Conservation (phyloP, 1,140 invertebrate genomes). For the Geopemphigus sp. region DNA sequence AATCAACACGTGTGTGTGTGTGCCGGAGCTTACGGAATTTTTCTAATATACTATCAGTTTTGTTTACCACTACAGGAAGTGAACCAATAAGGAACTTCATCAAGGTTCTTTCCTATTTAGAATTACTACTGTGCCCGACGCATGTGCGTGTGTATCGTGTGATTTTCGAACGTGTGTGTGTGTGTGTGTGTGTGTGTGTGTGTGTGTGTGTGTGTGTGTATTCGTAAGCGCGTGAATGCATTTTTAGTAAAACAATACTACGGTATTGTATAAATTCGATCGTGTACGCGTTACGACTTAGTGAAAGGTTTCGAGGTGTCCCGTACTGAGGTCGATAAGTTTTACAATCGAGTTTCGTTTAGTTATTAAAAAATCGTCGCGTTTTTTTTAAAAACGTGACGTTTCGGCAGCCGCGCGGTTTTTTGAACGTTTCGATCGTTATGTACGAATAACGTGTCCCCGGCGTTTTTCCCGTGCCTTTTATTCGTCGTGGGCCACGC, state of each 20-base stretch:
- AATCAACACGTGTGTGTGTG: not conserved
- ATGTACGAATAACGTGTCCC: too few species aligned
- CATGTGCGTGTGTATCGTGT: not conserved
- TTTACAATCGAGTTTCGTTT: not conserved
- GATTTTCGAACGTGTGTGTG: too few species aligned
- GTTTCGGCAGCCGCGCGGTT: too few species aligned
- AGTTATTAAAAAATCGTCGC: not conserved
- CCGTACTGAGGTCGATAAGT: not conserved
- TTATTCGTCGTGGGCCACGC: not conserved
- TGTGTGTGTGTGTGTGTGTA: too few species aligned
- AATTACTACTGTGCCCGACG: not conserved
- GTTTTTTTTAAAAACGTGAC: not conserved
- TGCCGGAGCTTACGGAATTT: not conserved
- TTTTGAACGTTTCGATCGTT: too few species aligned
- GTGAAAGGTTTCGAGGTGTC: conserved; percentile 12
- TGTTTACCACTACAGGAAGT: conserved; percentile 35
- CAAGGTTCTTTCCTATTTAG: conserved; percentile 42
- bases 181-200: too few species aligned
- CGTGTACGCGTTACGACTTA: not conserved
- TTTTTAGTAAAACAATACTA: conserved; percentile 35
- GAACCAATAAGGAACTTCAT: conserved; percentile 43
- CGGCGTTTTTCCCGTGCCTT: not conserved
- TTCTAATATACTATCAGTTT: conserved; percentile 19
- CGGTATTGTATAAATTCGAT: not conserved
- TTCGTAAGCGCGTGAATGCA: conserved; percentile 25